Conservation (phyloP, 1,140 invertebrate genomes). For the Pristionchus pacificus region DNA sequence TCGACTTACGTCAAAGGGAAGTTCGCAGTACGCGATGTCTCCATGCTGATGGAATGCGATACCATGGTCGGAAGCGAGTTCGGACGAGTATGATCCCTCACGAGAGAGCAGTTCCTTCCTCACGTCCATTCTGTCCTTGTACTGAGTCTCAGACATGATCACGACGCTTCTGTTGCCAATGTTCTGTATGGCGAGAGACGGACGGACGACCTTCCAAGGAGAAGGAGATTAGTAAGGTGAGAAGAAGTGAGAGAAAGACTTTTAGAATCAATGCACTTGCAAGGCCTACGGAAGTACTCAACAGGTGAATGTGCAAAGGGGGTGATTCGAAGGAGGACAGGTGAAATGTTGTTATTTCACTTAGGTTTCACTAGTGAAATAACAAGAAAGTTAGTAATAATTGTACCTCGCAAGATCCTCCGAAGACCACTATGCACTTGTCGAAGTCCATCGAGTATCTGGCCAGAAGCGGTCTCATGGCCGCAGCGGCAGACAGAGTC, state of each 20-base stretch:
- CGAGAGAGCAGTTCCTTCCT: conserved; percentile 30
- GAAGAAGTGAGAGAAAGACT: no score
- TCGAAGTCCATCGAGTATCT: conserved; percentile 50
- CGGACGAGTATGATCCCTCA: conserved; percentile 14
- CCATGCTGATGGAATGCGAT: conserved; percentile 54
- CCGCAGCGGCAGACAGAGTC: conserved; percentile 46
- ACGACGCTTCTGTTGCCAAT: conserved; percentile 40
- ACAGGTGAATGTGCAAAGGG: no score
- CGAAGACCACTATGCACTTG: conserved; percentile 43
- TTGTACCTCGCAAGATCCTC: conserved; percentile 41
- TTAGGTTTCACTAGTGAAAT: no score
- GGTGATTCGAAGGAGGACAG: no score
- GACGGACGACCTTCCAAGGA: conserved; percentile 19
- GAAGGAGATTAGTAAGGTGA: neutral
- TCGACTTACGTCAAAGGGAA: conserved; percentile 37
- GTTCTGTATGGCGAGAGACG: conserved; percentile 31
- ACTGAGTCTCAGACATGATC: conserved; percentile 51
- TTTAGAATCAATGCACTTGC: no score
- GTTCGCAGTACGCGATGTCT: conserved; percentile 50
- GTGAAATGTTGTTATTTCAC: no score
- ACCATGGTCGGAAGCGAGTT: conserved; percentile 26
- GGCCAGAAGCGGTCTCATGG: conserved; percentile 42
- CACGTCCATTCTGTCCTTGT: conserved; percentile 39
- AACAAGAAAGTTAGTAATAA: no score
- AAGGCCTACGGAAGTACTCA: no score